These are phyloP conservation scores for Galendromus occidentalis DNA, from an alignment of 1,140 invertebrate genomes.

Conservation along the genomic window DNA sequence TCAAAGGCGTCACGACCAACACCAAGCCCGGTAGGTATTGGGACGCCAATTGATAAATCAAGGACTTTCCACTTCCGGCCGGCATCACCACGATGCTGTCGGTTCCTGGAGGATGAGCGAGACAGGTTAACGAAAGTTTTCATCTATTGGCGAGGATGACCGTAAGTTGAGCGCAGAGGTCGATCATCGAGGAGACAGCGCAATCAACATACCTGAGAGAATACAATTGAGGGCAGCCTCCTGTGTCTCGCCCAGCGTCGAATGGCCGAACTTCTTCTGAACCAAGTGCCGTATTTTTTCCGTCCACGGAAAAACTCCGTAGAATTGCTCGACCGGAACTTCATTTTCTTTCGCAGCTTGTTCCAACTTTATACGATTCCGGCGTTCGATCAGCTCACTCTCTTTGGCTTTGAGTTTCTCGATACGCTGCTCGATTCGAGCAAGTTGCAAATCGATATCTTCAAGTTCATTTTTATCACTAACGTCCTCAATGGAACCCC, in stretches of 20 bases:
- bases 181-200: not conserved
- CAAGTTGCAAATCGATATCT: not conserved
- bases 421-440: not conserved
- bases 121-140: not conserved
- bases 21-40: slow-evolving; percentile 46
- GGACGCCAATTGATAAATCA: slow-evolving; percentile 70
- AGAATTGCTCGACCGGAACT: not conserved
- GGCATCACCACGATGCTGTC: slow-evolving; percentile 95
- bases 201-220: not conserved
- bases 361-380: not conserved
- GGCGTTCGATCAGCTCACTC: not conserved
- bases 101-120: slow-evolving; percentile 45
- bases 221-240: not conserved
- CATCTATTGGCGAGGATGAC: not conserved
- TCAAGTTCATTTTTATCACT: not conserved
- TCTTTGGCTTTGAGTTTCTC: not conserved
- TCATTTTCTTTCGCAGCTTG: not conserved
- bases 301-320: not conserved
- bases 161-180: not conserved
- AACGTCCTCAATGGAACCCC: too few species aligned
- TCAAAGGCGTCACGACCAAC: slow-evolving; percentile 80
- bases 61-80: slow-evolving; percentile 70
- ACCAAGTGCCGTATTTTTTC: not conserved
- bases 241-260: not conserved
- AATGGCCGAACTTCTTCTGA: slow-evolving; percentile 5